Percentiles rank a stretch among this genome's conserved stretches.
These are phyloP conservation scores for Cantharis nigra DNA, from an alignment of 2,888 invertebrate genomes.

Conservation along the genomic window DNA sequence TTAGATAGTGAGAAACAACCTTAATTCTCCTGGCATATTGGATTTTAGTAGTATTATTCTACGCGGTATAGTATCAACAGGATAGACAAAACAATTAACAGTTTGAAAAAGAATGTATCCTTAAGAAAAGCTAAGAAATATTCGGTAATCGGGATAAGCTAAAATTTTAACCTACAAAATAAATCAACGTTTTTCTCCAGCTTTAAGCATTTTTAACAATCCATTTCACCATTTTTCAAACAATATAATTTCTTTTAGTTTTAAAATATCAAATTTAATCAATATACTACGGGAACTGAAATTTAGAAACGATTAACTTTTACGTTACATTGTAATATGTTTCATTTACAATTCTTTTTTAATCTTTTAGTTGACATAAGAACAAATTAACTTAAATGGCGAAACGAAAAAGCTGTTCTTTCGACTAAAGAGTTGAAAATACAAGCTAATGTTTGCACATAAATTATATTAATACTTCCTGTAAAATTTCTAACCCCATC, in stretches of 20 bases:
- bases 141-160: neutral
- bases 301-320: neutral
- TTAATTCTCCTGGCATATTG: neutral
- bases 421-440: conserved; percentile 7
- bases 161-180: neutral
- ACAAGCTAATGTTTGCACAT: conserved; percentile 14
- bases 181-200: neutral
- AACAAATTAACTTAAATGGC: conserved; percentile 1
- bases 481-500: conserved; percentile 23
- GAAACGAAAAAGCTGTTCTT: conserved; percentile 5
- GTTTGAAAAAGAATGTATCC: neutral
- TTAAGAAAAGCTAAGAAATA: neutral
- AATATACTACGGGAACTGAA: neutral
- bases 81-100: neutral
- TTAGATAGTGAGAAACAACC: neutral
- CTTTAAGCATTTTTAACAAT: neutral
- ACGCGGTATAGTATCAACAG: neutral
- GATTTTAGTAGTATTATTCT: neutral
- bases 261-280: neutral
- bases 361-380: neutral
- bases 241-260: neutral
- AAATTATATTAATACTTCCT: conserved; percentile 19
- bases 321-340: neutral
- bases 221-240: neutral
- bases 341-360: neutral